Conservation (phyloP, 2,797 vertebrate genomes). For the Cyprinella venusta region DNA sequence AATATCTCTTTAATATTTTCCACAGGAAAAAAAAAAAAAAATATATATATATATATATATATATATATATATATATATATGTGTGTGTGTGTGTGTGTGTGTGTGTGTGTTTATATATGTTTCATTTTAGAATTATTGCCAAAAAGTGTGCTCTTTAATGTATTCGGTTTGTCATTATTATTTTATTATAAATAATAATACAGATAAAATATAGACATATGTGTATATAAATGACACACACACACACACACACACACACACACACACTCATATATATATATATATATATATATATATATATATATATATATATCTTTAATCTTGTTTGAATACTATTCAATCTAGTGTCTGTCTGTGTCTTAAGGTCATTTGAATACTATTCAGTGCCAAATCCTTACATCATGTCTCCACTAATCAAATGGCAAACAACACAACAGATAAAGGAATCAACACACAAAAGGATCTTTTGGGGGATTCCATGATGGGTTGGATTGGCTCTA, state of each 20-base stretch:
- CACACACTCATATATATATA: too few relatives aligned
- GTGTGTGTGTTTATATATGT: too few relatives aligned
- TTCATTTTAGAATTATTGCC: too few relatives aligned
- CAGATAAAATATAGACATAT: neutral
- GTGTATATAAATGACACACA: neutral
- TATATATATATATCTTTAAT: neutral
- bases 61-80: too few relatives aligned
- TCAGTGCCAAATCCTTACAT: neutral
- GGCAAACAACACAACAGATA: constrained; percentile 1
- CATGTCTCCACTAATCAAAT: constrained; percentile 1
- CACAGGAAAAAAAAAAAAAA: too few relatives aligned
- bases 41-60: too few relatives aligned
- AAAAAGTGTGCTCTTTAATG: neutral
- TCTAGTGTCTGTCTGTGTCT: neutral
- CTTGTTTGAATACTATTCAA: neutral
- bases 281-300: too few relatives aligned
- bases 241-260: too few relatives aligned
- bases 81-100: too few relatives aligned
- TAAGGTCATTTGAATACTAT: neutral
- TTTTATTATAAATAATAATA: neutral
- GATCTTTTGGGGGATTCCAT: neutral
- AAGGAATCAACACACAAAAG: neutral
- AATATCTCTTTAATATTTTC: too few relatives aligned
- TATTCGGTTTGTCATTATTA: neutral
- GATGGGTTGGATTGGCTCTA: neutral